Conservation (phyloP, 2,888 invertebrate species). For the Lumbricus terrestris region DNA sequence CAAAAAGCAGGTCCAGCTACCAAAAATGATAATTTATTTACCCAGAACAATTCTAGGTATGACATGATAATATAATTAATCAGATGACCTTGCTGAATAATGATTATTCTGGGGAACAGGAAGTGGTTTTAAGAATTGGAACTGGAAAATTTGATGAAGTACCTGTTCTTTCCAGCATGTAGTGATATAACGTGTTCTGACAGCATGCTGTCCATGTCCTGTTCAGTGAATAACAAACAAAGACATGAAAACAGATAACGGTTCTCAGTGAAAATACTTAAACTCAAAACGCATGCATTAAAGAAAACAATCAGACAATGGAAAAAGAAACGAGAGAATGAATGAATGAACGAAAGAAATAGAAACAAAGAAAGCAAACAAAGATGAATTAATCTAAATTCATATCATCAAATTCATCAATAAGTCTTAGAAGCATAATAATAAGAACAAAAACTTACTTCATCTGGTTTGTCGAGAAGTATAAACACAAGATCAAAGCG, state of each 20-base stretch:
- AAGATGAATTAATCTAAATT: background rate
- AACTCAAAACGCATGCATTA: background rate
- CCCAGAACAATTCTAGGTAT: no score
- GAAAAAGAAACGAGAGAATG: background rate
- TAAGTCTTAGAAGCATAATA: background rate
- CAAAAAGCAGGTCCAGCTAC: no score
- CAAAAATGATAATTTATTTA: no score
- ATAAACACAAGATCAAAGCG: constrained; percentile 90
- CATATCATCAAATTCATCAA: background rate
- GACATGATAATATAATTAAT: no score
- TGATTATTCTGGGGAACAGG: no score
- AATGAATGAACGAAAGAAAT: background rate
- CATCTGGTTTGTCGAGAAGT: constrained; percentile 80
- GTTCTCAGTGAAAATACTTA: background rate
- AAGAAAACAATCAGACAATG: background rate
- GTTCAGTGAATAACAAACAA: background rate
- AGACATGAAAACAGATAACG: background rate
- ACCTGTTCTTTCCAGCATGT: constrained; percentile 55
- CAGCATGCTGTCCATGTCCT: constrained; percentile 74
- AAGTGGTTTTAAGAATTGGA: no score
- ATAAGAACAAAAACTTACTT: constrained; percentile 63
- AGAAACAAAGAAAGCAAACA: background rate
- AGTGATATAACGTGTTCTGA: constrained; percentile 81
- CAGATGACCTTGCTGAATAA: no score
- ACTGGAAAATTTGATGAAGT: background rate